These are phyloP conservation scores for Dendroctonus ponderosae DNA, from an alignment of 1,140 invertebrate genomes.

Conservation along the genomic window DNA sequence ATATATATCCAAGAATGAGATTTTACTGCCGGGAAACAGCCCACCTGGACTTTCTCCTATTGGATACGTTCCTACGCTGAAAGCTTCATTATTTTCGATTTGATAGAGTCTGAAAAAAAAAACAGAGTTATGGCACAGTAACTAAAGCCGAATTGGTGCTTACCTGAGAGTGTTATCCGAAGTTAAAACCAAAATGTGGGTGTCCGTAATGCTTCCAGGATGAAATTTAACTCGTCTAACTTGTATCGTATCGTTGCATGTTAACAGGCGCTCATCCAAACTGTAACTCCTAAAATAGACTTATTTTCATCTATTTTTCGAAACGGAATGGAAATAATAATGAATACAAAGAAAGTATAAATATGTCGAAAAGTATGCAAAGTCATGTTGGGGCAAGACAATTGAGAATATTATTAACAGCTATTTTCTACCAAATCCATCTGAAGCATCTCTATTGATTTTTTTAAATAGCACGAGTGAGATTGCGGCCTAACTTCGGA, in stretches of 20 bases:
- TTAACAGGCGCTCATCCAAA: conserved; percentile 63
- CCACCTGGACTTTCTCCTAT: conserved; percentile 58
- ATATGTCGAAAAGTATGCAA: too few species aligned
- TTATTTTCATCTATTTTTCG: too few species aligned
- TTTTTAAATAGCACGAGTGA: too few species aligned
- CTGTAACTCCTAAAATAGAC: conserved; percentile 48
- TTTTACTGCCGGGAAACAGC: conserved; percentile 53
- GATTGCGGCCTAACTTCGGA: too few species aligned
- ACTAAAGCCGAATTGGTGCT: conserved; percentile 17
- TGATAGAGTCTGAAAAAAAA: conserved; percentile 53
- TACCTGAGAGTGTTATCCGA: conserved; percentile 81
- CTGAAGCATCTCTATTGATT: too few species aligned
- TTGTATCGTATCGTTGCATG: conserved; percentile 58
- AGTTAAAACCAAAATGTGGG: conserved; percentile 74
- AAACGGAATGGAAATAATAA: too few species aligned
- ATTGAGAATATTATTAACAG: too few species aligned
- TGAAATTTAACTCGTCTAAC: conserved; percentile 76
- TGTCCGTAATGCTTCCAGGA: conserved; percentile 72
- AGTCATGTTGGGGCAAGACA: too few species aligned
- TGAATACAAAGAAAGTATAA: too few species aligned
- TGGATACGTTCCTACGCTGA: conserved; percentile 56
- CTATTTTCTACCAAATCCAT: too few species aligned
- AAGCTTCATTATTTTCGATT: conserved; percentile 48
- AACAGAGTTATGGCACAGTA: too few species aligned
- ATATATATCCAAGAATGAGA: conserved; percentile 62